Evolutionary conservation across 1,140 invertebrate species (phyloP), one percentile per base, ranked within the genome.

Genomic region (Pogonognathellus flavescens): DNA sequence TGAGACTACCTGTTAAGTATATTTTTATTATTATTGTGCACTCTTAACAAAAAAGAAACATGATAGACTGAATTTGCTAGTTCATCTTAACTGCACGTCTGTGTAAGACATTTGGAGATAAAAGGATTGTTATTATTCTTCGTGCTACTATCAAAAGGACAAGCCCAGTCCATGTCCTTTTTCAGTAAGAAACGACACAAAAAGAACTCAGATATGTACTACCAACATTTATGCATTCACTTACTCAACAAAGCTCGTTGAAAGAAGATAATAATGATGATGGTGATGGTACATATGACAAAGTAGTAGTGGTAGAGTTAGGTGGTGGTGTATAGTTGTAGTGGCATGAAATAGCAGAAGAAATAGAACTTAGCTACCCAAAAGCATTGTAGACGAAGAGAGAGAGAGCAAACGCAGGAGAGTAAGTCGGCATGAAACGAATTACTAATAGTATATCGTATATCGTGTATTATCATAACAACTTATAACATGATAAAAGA

Each of bases 401-500:
- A 20, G 59, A 20, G 31, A 41, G 31, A 3, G 31, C 2, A 41
- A 6, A 3, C 1, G 31, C 1, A 41, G 31, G 59, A 60, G 31
- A 70, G 20, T 70, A 22, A 70, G 20, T 31, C 22, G 22, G 20
- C 66, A 70, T 70, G 31, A 70, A 41, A 70, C 31, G 22, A 25
- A 70, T 16, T 70, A 14, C 6, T 31, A 14, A 66, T 41, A 70
- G 14, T 14, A 70, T 31, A 50, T 76, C 1, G 7, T 14, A 14
- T 41, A 16, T 49, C 9, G 31, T n/a, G 14, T 57, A 57, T 57
- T 13, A 57, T n/a, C 2, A 57, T 57, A 57, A 57, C 53, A 57
- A 57, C 53, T 57, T 57, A 57, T 50, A 49, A 49, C 31, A 31
- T 76, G n/a, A 81, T 20, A 81, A 57, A 81, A 81, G 18, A 18